Percentiles rank a stretch among this genome's conserved stretches.
Conservation (phyloP, 2,797 vertebrate genomes). For the Lithobates sylvaticus region DNA sequence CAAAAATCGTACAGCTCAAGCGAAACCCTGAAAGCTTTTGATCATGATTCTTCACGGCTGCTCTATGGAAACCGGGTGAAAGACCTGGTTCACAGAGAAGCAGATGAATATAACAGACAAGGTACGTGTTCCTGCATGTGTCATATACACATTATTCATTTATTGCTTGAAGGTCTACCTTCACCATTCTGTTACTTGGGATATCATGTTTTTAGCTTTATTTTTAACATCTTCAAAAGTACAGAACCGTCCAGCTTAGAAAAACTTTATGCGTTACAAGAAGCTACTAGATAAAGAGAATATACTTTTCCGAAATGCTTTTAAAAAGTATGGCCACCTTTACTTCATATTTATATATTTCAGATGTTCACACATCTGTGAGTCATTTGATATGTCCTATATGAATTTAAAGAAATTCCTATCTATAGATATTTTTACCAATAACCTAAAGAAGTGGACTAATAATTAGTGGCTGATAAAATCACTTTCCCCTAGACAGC, state of each 20-base stretch:
- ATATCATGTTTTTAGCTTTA: constrained; percentile 12
- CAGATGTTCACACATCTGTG: background rate
- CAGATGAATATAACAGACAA: constrained; percentile 89
- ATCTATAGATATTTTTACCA: no score
- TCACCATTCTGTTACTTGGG: background rate
- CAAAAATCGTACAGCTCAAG: constrained; percentile 98
- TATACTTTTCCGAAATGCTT: background rate
- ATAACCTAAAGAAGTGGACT: no score
- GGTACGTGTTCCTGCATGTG: constrained; percentile 76
- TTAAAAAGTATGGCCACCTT: background rate
- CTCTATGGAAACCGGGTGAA: constrained; percentile 93
- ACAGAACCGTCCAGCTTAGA: background rate
- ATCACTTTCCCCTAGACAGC: no score
- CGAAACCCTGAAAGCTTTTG: constrained; percentile 94
- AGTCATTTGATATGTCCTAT: background rate
- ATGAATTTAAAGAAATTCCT: background rate
- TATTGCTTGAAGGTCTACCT: constrained; percentile 22
- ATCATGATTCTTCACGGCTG: constrained; percentile 93
- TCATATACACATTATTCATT: constrained; percentile 25
- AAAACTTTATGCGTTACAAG: background rate
- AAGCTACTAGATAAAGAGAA: background rate
- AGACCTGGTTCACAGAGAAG: constrained; percentile 93
- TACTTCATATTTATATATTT: background rate
- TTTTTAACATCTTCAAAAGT: background rate
- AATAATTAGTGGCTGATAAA: no score